These are phyloP conservation scores for Cactoblastis cactorum DNA, from an alignment of 2,888 invertebrate species.

Conservation along the genomic window DNA sequence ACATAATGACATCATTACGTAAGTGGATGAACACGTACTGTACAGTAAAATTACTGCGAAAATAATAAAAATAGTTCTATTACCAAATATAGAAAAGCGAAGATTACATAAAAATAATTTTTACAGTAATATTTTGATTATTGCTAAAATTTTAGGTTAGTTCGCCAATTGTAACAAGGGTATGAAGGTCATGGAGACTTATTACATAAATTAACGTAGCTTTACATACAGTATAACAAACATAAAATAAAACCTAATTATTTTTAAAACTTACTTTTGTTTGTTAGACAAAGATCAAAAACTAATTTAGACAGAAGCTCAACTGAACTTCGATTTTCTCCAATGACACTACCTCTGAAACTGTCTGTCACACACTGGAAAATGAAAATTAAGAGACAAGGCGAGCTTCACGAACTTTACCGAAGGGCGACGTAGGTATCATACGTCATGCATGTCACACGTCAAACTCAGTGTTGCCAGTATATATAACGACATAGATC, in stretches of 20 bases:
- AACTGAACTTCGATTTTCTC: conserved; percentile 23
- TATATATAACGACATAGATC: no score
- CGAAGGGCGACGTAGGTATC: neutral
- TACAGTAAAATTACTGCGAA: neutral
- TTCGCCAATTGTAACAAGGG: conserved; percentile 8
- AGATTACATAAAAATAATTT: neutral
- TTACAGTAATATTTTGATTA: neutral
- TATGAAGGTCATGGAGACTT: conserved; percentile 7
- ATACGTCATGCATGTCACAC: neutral
- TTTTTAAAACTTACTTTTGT: conserved; percentile 26
- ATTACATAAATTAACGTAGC: neutral
- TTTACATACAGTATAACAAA: neutral
- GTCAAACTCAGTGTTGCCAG: neutral
- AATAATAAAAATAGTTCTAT: neutral
- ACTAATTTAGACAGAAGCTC: conserved; percentile 22
- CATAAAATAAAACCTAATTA: neutral
- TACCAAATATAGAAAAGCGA: neutral
- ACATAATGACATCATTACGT: conserved; percentile 70
- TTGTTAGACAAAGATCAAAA: conserved; percentile 18
- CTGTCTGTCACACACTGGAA: conserved; percentile 17
- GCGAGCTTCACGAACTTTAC: neutral
- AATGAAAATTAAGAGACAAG: conserved; percentile 1
- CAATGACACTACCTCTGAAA: conserved; percentile 24
- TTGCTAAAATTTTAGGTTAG: conserved; percentile 6
- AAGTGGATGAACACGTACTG: conserved; percentile 38